phyloP scores from a whole-genome alignment of 2,113 vertebrate species.

The Aptenodytes forsteri region DNA sequence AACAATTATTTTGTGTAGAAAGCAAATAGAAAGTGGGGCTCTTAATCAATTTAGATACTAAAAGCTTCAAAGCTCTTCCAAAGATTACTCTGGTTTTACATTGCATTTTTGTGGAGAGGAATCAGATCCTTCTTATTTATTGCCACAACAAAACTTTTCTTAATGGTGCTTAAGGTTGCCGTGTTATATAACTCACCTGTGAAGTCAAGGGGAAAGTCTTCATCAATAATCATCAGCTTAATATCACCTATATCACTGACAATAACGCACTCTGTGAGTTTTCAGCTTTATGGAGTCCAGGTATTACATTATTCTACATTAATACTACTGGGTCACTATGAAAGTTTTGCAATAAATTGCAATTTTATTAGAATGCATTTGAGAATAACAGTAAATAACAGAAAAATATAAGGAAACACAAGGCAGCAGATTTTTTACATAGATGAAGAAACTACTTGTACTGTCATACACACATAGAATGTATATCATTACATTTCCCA shows the following conservation, averaged over 20 bases:
- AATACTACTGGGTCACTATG: background rate
- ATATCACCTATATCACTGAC: background rate
- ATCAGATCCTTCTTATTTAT: background rate
- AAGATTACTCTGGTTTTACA: background rate
- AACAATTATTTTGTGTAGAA: background rate
- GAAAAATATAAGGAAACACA: background rate
- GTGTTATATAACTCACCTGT: background rate
- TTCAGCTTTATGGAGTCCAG: background rate
- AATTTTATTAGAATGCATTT: background rate
- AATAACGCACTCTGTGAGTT: background rate
- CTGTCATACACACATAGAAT: background rate
- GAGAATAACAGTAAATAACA: background rate
- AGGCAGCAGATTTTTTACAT: constrained; percentile 20
- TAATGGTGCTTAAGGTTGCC: background rate
- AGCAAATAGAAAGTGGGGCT: background rate
- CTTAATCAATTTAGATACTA: background rate
- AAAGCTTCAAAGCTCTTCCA: background rate
- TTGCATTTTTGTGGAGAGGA: background rate
- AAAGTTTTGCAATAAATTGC: background rate
- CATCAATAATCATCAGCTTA: background rate
- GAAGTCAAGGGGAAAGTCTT: background rate
- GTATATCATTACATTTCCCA: background rate
- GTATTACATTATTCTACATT: background rate
- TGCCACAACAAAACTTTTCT: background rate
- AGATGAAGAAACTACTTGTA: background rate